phyloP scores from a whole-genome alignment of 2,888 invertebrate species.

The Formica aserva region DNA sequence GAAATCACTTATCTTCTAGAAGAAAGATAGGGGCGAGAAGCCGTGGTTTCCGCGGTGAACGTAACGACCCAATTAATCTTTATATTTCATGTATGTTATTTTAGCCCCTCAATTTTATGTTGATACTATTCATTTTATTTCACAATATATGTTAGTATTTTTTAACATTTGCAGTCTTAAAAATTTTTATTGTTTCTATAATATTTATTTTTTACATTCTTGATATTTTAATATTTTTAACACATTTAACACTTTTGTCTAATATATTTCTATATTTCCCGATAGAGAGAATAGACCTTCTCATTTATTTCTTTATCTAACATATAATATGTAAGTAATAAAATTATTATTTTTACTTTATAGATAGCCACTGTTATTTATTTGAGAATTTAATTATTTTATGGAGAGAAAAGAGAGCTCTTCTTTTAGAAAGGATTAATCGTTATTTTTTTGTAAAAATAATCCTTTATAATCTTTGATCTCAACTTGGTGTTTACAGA shows the following conservation, averaged over 20 bases:
- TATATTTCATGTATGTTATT: slow-evolving; percentile 23
- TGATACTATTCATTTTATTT: not conserved
- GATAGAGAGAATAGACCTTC: not conserved
- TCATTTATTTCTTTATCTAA: not conserved
- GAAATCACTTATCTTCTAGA: slow-evolving; percentile 1
- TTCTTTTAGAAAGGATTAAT: not conserved
- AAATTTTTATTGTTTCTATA: not conserved
- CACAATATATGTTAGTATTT: not conserved
- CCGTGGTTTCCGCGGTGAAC: slow-evolving; percentile 4
- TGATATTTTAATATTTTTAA: not conserved
- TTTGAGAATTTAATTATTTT: not conserved
- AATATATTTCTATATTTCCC: not conserved
- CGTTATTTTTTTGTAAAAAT: not conserved
- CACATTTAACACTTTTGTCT: not conserved
- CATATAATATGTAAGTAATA: not conserved
- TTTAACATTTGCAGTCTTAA: not conserved
- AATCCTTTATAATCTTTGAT: not conserved
- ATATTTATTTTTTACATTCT: not conserved
- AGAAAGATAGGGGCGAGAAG: not conserved
- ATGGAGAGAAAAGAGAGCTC: not conserved
- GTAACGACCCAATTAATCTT: slow-evolving; percentile 43
- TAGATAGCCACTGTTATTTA: not conserved
- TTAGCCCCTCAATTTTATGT: not conserved
- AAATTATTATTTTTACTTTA: slow-evolving; percentile 18
- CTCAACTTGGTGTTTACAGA: slow-evolving; percentile 64